Percentiles rank a stretch among this genome's conserved stretches.
Evolutionary conservation across 2,888 invertebrate species (phyloP).

Genomic region (Xestia xanthographa): DNA sequence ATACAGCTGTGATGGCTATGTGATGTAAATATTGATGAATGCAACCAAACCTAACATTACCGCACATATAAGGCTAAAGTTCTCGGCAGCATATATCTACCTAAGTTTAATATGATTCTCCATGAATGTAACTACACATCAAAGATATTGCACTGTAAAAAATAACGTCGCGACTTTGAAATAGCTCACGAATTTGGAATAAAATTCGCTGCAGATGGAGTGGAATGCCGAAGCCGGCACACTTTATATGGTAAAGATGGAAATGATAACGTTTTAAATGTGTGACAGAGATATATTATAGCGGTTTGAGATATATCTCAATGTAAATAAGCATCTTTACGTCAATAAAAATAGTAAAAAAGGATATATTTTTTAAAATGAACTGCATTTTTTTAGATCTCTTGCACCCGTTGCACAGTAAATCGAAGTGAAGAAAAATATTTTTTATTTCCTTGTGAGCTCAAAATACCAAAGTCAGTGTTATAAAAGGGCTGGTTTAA

Average conservation of each 20-base stretch:
- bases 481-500: not conserved
- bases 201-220: slow-evolving; percentile 71
- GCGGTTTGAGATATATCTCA: slow-evolving; percentile 52
- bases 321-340: slow-evolving; percentile 51
- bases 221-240: slow-evolving; percentile 69
- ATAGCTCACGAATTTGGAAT: slow-evolving; percentile 76
- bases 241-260: slow-evolving; percentile 68
- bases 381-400: slow-evolving; percentile 9
- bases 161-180: slow-evolving; percentile 67
- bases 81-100: slow-evolving; percentile 3
- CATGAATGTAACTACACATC: slow-evolving; percentile 47
- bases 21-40: slow-evolving; percentile 4
- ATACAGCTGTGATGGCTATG: not conserved
- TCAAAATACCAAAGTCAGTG: not conserved
- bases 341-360: slow-evolving; percentile 35
- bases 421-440: not conserved
- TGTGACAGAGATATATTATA: slow-evolving; percentile 61
- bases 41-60: slow-evolving; percentile 12
- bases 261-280: slow-evolving; percentile 67
- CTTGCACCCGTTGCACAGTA: not conserved
- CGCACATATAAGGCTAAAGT: slow-evolving; percentile 13
- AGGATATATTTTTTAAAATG: not conserved
- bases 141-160: slow-evolving; percentile 50
- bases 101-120: slow-evolving; percentile 22
- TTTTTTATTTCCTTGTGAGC: not conserved